Evolutionary conservation across 2,113 vertebrate genomes (phyloP).

Genomic region (Petrocephalus zakoni): DNA sequence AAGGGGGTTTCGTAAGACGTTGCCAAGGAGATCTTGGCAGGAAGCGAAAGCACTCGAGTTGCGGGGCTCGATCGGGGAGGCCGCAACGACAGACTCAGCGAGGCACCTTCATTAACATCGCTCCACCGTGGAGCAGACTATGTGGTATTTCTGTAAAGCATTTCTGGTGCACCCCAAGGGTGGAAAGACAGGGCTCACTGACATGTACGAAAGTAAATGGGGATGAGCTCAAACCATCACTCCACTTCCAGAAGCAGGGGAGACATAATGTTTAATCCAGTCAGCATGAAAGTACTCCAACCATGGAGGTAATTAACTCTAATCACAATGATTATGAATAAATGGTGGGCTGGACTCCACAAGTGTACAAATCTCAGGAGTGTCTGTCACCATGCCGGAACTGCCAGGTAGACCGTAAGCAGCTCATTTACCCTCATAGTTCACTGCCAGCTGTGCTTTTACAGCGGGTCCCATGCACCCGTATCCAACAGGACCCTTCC

Average conservation of each 20-base stretch:
- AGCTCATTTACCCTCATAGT: background rate
- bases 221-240: background rate
- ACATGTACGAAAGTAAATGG: background rate
- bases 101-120: slow-evolving; percentile 47
- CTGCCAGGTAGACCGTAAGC: background rate
- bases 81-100: slow-evolving; percentile 46
- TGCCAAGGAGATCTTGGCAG: slow-evolving; percentile 30
- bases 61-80: background rate
- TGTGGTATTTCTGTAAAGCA: slow-evolving; percentile 44
- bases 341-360: background rate
- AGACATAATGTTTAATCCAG: background rate
- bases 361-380: background rate
- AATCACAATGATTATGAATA: background rate
- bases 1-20: slow-evolving; percentile 47
- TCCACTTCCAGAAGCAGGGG: background rate
- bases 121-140: slow-evolving; percentile 42
- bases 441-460: background rate
- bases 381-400: background rate
- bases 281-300: background rate
- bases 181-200: background rate
- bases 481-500: background rate
- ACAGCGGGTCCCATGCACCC: too few species aligned
- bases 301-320: background rate
- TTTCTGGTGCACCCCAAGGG: background rate
- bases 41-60: background rate